phyloP scores from a whole-genome alignment of 2,888 invertebrate genomes.

The Brachyptera risi region DNA sequence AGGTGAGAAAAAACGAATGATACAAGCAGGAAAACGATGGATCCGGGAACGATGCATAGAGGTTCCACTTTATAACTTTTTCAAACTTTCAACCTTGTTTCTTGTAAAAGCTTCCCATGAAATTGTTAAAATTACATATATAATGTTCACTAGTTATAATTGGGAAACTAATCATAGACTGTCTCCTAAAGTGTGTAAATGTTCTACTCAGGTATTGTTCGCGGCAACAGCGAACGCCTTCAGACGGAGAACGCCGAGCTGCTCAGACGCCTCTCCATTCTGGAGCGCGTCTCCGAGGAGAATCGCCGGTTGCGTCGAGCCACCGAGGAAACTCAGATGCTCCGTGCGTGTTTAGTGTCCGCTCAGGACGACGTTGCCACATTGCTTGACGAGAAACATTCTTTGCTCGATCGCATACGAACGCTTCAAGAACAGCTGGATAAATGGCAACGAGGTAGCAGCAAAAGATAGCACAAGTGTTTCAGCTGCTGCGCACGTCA shows the following conservation, averaged over 20 bases:
- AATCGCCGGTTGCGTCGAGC: slow-evolving; percentile 45
- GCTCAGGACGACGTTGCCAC: slow-evolving; percentile 72
- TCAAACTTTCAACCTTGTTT: too few relatives aligned
- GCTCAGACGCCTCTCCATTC: slow-evolving; percentile 54
- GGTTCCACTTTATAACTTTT: too few relatives aligned
- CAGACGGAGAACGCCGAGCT: slow-evolving; percentile 61
- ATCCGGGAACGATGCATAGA: too few relatives aligned
- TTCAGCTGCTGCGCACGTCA: slow-evolving; percentile 29
- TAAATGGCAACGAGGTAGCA: slow-evolving; percentile 32
- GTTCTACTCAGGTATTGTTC: slow-evolving; percentile 38
- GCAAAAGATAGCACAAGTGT: slow-evolving; percentile 34
- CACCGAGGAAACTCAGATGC: slow-evolving; percentile 34
- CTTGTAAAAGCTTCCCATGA: too few relatives aligned
- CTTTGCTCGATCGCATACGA: slow-evolving; percentile 64
- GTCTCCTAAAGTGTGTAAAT: too few relatives aligned
- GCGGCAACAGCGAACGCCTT: slow-evolving; percentile 43
- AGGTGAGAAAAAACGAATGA: too few relatives aligned
- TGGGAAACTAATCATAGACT: too few relatives aligned
- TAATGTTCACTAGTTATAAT: too few relatives aligned
- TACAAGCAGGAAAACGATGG: too few relatives aligned
- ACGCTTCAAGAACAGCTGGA: slow-evolving; percentile 57
- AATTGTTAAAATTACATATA: too few relatives aligned
- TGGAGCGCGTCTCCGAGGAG: slow-evolving; percentile 57
- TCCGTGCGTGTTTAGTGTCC: slow-evolving; percentile 52
- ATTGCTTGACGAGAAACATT: slow-evolving; percentile 68